Conservation (phyloP, 2,888 invertebrate species). For the Metallyticus violacea region DNA sequence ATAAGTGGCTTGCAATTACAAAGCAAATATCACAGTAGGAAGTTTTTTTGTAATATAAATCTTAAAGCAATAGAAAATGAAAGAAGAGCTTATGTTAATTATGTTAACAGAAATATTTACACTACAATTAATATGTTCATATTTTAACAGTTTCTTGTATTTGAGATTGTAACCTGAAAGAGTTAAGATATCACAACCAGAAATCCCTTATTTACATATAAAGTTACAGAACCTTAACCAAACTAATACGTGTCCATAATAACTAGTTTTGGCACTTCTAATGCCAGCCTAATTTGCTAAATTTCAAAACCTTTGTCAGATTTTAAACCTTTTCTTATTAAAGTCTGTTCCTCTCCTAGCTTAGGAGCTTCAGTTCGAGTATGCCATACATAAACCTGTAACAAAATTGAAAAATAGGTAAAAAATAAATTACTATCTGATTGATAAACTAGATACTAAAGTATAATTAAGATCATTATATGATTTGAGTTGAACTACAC, state of each 20-base stretch:
- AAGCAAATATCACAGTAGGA: not conserved
- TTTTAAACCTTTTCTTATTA: constrained; percentile 50
- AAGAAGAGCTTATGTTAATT: not conserved
- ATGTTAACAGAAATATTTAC: not conserved
- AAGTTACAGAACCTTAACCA: not conserved
- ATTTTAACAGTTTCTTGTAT: not conserved
- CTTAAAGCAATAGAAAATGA: not conserved
- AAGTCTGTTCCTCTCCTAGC: constrained; percentile 64
- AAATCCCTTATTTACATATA: not conserved
- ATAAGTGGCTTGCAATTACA: not conserved
- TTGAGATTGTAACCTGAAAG: not conserved
- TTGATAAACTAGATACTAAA: not conserved
- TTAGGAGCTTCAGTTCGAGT: constrained; percentile 90
- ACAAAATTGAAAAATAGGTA: constrained; percentile 10
- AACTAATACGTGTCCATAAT: not conserved
- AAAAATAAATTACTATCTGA: not conserved
- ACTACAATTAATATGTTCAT: not conserved
- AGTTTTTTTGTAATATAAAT: not conserved
- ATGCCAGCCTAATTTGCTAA: constrained; percentile 35
- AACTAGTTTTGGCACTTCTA: not conserved
- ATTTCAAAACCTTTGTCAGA: constrained; percentile 63
- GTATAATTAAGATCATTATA: not conserved
- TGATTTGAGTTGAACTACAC: too few species aligned
- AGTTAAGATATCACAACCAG: not conserved
- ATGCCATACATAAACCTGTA: constrained; percentile 94